Conservation (phyloP, 2,113 vertebrate species). For the Panthera uncia region DNA sequence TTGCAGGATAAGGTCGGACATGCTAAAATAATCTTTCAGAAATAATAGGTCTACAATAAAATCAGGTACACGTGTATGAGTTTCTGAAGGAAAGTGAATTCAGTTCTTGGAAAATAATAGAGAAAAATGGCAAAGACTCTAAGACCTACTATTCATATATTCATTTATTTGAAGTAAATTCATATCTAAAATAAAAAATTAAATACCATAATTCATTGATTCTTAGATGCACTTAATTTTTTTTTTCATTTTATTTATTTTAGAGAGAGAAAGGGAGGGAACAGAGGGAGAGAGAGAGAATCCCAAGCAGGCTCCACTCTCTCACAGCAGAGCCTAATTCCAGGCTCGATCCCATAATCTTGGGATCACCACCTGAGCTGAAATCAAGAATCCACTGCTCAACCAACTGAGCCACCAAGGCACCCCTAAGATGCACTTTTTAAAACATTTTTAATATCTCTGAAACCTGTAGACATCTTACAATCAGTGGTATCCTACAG, state of each 20-base stretch:
- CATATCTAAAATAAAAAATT: constrained; percentile 5
- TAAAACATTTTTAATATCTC: neutral
- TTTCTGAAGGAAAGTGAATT: constrained; percentile 42
- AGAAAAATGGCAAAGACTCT: constrained; percentile 1
- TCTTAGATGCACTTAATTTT: neutral
- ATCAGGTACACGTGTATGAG: neutral
- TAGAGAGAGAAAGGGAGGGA: no score
- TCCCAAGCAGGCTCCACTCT: no score
- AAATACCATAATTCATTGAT: neutral
- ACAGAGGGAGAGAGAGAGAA: no score
- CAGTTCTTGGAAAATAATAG: constrained; percentile 45
- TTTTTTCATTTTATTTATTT: no score
- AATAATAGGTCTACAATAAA: neutral
- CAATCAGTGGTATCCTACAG: neutral
- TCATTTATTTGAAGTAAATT: constrained; percentile 43
- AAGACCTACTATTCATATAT: neutral
- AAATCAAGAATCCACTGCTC: no score
- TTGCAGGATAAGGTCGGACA: constrained; percentile 13
- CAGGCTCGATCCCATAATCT: no score
- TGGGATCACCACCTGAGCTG: no score
- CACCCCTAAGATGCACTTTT: neutral
- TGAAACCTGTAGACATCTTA: neutral
- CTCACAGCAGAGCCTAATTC: no score
- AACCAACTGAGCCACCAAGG: no score
- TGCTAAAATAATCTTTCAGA: constrained; percentile 39